These are phyloP conservation scores for Oscheius sp. DNA, from an alignment of 2,888 invertebrate genomes.

Conservation along the genomic window DNA sequence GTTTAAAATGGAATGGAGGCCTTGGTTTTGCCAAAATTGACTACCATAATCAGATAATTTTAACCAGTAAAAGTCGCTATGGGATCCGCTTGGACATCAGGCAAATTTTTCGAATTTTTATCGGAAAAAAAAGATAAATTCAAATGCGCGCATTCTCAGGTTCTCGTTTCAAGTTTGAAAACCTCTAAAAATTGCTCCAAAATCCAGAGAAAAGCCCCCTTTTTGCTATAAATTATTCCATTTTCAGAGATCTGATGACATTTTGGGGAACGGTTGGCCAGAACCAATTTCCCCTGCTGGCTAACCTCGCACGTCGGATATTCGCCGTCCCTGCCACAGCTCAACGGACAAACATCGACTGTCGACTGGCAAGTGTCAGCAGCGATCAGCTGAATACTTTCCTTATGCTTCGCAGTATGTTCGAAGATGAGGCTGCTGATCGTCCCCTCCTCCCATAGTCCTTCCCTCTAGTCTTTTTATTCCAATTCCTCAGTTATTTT, in stretches of 20 bases:
- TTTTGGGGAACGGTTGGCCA: constrained; percentile 67
- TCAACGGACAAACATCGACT: constrained; percentile 46
- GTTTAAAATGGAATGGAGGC: too few species aligned
- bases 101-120: too few species aligned
- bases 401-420: constrained; percentile 55
- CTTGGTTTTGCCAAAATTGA: too few species aligned
- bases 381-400: constrained; percentile 55
- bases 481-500: background rate
- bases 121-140: too few species aligned
- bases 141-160: too few species aligned
- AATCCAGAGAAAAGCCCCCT: background rate
- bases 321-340: constrained; percentile 51
- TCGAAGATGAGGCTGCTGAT: constrained; percentile 46
- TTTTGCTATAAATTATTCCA: background rate
- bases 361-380: constrained; percentile 44
- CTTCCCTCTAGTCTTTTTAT: background rate
- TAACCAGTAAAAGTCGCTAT: too few species aligned
- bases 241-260: constrained; percentile 60
- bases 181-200: background rate
- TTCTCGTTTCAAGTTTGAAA: too few species aligned
- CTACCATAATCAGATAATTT: too few species aligned
- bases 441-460: constrained; percentile 24
- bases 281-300: constrained; percentile 60
- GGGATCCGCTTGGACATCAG: too few species aligned
- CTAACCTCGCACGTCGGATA: constrained; percentile 59